Conservation (phyloP, 2,797 vertebrate species). For the Tauraco hartlaubi region DNA sequence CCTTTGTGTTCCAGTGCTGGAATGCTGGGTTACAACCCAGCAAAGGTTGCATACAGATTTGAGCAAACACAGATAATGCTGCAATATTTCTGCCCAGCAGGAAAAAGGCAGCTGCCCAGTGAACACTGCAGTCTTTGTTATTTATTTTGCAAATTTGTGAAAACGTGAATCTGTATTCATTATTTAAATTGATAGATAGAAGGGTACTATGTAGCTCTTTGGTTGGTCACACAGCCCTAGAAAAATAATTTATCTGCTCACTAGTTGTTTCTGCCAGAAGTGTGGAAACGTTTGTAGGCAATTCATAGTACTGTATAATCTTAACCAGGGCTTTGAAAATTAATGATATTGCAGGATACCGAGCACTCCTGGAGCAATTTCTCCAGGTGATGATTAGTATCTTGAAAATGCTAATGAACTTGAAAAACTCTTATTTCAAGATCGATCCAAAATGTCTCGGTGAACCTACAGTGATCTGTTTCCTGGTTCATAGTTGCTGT, state of each 20-base stretch:
- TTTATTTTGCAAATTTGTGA: neutral
- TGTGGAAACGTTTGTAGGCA: neutral
- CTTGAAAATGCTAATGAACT: neutral
- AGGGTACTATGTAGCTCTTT: neutral
- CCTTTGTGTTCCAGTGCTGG: neutral
- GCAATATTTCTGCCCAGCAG: neutral
- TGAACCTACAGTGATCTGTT: neutral
- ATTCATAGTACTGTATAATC: neutral
- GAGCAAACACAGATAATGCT: constrained; percentile 12
- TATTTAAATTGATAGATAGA: neutral
- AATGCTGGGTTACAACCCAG: constrained; percentile 21
- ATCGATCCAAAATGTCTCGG: neutral
- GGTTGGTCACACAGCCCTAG: neutral
- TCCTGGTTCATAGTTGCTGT: neutral
- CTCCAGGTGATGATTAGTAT: constrained; percentile 5
- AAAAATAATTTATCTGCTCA: neutral
- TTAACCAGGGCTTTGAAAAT: neutral
- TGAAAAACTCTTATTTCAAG: neutral
- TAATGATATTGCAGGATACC: neutral
- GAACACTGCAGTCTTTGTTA: constrained; percentile 5
- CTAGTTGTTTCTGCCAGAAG: constrained; percentile 7
- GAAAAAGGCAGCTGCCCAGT: neutral
- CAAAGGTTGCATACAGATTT: neutral
- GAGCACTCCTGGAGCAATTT: neutral
- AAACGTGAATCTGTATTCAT: neutral